Conservation (phyloP, 2,113 vertebrate genomes). For the Ammodytes dubius region DNA sequence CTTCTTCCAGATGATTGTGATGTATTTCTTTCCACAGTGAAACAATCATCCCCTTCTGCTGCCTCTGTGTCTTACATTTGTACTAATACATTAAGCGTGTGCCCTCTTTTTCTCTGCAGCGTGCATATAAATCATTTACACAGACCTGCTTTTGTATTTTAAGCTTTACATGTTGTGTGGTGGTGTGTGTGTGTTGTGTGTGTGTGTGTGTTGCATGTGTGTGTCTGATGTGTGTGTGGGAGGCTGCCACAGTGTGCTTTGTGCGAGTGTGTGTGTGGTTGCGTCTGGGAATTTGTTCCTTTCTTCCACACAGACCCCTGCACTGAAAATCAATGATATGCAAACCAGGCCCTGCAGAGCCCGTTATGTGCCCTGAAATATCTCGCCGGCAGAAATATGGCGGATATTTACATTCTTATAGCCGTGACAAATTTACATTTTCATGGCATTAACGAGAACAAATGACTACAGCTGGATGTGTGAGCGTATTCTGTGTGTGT, state of each 20-base stretch:
- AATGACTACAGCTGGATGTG: constrained; percentile 48
- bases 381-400: constrained; percentile 44
- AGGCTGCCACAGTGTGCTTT: constrained; percentile 23
- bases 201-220: constrained; percentile 7
- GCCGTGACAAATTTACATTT: constrained; percentile 61
- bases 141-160: constrained; percentile 30
- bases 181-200: too few species aligned
- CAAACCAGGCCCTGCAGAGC: constrained; percentile 41
- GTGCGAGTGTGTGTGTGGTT: constrained; percentile 11
- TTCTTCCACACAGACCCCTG: constrained; percentile 11
- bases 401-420: constrained; percentile 60
- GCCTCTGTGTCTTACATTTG: neutral
- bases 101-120: constrained; percentile 22
- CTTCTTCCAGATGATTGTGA: neutral
- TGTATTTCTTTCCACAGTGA: neutral
- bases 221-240: constrained; percentile 7
- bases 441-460: constrained; percentile 63
- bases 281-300: neutral
- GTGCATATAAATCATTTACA: constrained; percentile 47
- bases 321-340: constrained; percentile 65
- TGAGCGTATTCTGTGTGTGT: neutral
- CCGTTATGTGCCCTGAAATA: constrained; percentile 53
- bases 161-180: constrained; percentile 35
- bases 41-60: neutral
- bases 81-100: neutral